phyloP scores from a whole-genome alignment of 1,140 invertebrate genomes.

The Linepithema humile region DNA sequence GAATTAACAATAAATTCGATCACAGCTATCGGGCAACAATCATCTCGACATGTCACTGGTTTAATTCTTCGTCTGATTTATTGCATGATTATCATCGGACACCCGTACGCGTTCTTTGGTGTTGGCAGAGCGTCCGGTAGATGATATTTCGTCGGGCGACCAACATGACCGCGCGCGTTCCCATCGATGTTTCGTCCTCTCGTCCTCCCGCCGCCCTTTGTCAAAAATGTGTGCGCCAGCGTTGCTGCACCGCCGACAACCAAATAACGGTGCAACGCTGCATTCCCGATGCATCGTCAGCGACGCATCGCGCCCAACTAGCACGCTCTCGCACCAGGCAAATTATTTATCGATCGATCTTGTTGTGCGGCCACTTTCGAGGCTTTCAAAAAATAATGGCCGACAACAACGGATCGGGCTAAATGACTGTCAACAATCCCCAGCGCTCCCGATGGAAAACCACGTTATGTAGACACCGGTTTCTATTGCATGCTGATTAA shows the following conservation, averaged over 20 bases:
- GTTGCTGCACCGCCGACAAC: slow-evolving; percentile 24
- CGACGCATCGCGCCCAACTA: slow-evolving; percentile 13
- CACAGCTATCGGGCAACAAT: neutral
- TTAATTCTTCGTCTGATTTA: slow-evolving; percentile 39
- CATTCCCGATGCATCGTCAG: slow-evolving; percentile 59
- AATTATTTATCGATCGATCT: slow-evolving; percentile 73
- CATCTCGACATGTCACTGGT: slow-evolving; percentile 13
- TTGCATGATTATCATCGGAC: slow-evolving; percentile 28
- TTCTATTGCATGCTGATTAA: slow-evolving; percentile 43
- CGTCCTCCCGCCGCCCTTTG: slow-evolving; percentile 14
- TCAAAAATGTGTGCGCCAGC: slow-evolving; percentile 32
- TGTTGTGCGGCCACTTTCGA: slow-evolving; percentile 50
- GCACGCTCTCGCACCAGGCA: slow-evolving; percentile 16
- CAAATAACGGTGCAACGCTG: slow-evolving; percentile 40
- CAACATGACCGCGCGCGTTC: slow-evolving; percentile 2
- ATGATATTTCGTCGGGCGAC: slow-evolving; percentile 26
- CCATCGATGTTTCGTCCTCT: slow-evolving; percentile 8
- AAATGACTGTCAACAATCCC: slow-evolving; percentile 62
- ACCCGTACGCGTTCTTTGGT: slow-evolving; percentile 12
- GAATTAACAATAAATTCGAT: neutral
- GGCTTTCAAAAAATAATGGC: slow-evolving; percentile 55
- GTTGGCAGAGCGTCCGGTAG: slow-evolving; percentile 3
- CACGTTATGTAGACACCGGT: slow-evolving; percentile 34
- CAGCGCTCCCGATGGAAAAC: slow-evolving; percentile 12
- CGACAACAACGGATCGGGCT: slow-evolving; percentile 18